Evolutionary conservation across 2,888 invertebrate species (phyloP).

Genomic region (Pterostichus madidus): DNA sequence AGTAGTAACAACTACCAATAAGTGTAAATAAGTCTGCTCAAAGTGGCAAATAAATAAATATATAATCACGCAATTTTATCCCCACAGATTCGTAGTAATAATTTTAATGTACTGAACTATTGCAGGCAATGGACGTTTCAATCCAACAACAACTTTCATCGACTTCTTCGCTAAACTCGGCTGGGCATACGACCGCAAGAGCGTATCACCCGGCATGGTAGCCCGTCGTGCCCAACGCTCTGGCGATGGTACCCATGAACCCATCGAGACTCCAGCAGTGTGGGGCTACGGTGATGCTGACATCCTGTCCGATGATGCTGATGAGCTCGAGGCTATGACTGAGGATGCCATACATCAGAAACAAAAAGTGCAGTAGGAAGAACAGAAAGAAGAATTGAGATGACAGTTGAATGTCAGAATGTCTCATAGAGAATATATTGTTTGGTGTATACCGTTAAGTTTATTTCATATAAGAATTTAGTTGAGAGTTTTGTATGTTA

Average conservation of each 20-base stretch:
- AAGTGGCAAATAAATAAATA: too few species aligned
- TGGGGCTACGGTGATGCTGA: constrained; percentile 85
- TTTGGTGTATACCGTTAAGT: too few species aligned
- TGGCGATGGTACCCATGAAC: constrained; percentile 79
- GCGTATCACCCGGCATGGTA: constrained; percentile 81
- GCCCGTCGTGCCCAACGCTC: constrained; percentile 79
- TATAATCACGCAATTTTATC: too few species aligned
- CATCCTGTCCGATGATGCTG: constrained; percentile 79
- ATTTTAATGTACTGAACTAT: constrained; percentile 79
- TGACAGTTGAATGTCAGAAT: too few species aligned
- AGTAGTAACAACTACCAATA: too few species aligned
- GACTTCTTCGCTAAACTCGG: constrained; percentile 89
- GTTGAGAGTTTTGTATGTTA: too few species aligned
- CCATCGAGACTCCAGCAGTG: constrained; percentile 73
- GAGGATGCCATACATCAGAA: constrained; percentile 71
- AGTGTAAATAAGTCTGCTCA: too few species aligned
- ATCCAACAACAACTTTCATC: constrained; percentile 89
- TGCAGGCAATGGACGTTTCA: constrained; percentile 82
- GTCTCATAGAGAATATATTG: not conserved
- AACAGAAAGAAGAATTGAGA: not conserved
- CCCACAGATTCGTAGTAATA: too few species aligned
- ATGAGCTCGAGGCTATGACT: constrained; percentile 80
- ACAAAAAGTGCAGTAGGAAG: not conserved
- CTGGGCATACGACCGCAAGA: constrained; percentile 89
- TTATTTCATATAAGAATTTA: too few species aligned